Conservation (phyloP, 2,797 vertebrate species). For the Gymnopithys bicolor region DNA sequence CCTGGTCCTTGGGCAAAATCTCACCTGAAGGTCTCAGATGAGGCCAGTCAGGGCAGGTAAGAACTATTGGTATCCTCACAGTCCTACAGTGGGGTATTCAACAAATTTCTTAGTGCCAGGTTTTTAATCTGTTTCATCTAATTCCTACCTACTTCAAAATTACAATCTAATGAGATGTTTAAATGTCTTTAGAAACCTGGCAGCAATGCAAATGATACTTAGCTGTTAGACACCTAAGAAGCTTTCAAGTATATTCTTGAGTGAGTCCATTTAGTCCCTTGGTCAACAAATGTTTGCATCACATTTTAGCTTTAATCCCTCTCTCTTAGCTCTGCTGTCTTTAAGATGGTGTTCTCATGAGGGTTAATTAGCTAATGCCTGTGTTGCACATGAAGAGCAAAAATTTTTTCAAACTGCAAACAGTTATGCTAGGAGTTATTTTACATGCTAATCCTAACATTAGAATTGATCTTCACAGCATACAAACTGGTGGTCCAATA, state of each 20-base stretch:
- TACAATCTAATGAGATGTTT: neutral
- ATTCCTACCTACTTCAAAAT: neutral
- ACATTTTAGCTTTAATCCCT: neutral
- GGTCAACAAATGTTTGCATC: neutral
- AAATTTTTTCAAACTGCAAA: neutral
- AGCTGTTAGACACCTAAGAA: neutral
- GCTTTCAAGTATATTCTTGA: neutral
- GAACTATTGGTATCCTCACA: neutral
- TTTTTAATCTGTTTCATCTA: neutral
- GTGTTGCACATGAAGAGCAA: rapidly evolving
- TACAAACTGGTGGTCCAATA: neutral
- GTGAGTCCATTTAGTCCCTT: neutral
- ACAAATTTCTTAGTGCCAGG: neutral
- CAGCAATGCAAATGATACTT: neutral
- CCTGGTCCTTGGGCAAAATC: neutral
- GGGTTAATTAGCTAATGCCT: neutral
- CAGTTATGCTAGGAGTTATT: neutral
- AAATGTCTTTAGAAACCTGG: neutral
- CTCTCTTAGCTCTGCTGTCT: neutral
- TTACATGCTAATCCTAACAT: neutral
- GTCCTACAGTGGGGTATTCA: neutral
- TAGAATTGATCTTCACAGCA: neutral
- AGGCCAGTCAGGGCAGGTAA: neutral
- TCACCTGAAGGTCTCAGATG: neutral
- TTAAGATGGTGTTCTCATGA: neutral